Percentiles rank a stretch among this genome's conserved stretches.
These are phyloP conservation scores for Coelogynopora nodosa DNA, from an alignment of 2,888 invertebrate genomes.

Conservation along the genomic window DNA sequence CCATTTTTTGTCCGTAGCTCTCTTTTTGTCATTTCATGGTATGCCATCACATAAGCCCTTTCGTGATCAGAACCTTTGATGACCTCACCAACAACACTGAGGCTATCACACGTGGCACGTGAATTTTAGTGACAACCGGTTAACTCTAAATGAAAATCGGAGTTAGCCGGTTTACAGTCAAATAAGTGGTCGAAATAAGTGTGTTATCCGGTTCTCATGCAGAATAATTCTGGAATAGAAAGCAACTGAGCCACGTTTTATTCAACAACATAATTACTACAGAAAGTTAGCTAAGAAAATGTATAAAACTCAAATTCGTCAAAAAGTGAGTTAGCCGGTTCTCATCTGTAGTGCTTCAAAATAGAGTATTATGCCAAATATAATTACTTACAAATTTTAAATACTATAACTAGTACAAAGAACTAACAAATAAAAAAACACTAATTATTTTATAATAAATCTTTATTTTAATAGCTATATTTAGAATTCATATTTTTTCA, in stretches of 20 bases:
- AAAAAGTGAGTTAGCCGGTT: not conserved
- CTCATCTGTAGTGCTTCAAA: no score
- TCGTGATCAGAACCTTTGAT: constrained; percentile 20
- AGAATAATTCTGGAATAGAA: not conserved
- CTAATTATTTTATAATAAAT: no score
- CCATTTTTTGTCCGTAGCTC: not conserved
- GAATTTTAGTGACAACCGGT: not conserved
- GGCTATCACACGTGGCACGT: constrained; percentile 8
- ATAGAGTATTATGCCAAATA: no score
- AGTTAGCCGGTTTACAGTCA: not conserved
- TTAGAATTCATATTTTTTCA: no score
- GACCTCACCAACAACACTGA: constrained; percentile 4
- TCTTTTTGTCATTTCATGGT: not conserved
- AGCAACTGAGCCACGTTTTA: not conserved
- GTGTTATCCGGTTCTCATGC: not conserved
- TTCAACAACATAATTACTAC: not conserved
- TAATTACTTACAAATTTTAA: no score
- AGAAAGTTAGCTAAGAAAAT: not conserved
- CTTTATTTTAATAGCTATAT: no score
- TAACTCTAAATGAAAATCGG: not conserved
- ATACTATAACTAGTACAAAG: no score
- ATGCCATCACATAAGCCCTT: constrained; percentile 10
- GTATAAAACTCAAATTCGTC: not conserved
- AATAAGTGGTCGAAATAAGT: not conserved
- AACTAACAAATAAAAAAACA: no score